Conservation (phyloP, 2,888 invertebrate species). For the Leptinotarsa tumamoca region DNA sequence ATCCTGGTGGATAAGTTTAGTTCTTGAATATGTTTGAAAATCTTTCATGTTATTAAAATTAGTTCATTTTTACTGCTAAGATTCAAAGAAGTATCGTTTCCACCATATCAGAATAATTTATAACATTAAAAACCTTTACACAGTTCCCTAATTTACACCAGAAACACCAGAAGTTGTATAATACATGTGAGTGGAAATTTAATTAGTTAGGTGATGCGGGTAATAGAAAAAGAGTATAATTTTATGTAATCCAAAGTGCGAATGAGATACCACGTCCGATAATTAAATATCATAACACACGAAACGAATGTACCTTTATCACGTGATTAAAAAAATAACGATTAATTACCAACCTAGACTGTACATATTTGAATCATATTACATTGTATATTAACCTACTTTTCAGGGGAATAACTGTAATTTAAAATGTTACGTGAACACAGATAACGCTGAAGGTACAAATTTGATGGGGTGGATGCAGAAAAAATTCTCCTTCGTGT, state of each 20-base stretch:
- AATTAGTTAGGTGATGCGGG: slow-evolving; percentile 11
- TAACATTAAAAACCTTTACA: not conserved
- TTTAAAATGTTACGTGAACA: slow-evolving; percentile 21
- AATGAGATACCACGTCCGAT: slow-evolving; percentile 17
- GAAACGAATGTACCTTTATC: slow-evolving; percentile 32
- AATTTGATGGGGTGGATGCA: slow-evolving; percentile 11
- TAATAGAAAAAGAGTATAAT: slow-evolving; percentile 10
- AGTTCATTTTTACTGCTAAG: not conserved
- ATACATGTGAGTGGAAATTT: slow-evolving; percentile 9
- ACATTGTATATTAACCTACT: slow-evolving; percentile 27
- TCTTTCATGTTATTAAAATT: not conserved
- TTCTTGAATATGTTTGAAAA: too few species aligned
- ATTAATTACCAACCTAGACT: slow-evolving; percentile 32
- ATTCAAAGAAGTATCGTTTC: not conserved
- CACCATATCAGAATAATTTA: not conserved
- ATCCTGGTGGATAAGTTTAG: too few species aligned
- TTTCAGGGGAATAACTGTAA: slow-evolving; percentile 25
- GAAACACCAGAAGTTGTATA: slow-evolving; percentile 8
- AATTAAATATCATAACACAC: slow-evolving; percentile 24
- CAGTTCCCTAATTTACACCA: slow-evolving; percentile 2
- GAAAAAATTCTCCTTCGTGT: slow-evolving; percentile 2
- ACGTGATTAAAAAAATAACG: slow-evolving; percentile 36
- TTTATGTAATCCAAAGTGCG: slow-evolving; percentile 15
- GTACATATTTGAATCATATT: slow-evolving; percentile 17
- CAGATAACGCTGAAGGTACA: not conserved